A percentile compares a stretch with the other conserved stretches of the same genome.
phyloP scores from a whole-genome alignment of 2,888 invertebrate species.

The Parnassius orleans region DNA sequence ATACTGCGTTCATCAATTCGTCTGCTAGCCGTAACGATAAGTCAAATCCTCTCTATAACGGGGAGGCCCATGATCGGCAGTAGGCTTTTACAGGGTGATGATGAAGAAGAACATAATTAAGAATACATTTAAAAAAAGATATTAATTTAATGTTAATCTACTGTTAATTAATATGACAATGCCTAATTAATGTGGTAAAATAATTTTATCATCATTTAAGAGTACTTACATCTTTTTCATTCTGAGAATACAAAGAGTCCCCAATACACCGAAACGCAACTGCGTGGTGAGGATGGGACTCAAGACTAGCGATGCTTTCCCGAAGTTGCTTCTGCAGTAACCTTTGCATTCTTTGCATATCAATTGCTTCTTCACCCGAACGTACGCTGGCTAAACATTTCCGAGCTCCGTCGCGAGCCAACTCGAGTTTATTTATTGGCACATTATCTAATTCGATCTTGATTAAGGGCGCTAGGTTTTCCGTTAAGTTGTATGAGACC shows the following conservation, averaged over 20 bases:
- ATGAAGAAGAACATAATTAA: too few relatives aligned
- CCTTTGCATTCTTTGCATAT: conserved; percentile 87
- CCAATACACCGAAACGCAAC: conserved; percentile 89
- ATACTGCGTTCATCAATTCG: too few relatives aligned
- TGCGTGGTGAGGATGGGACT: conserved; percentile 87
- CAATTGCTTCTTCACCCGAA: conserved; percentile 77
- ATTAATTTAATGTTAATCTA: too few relatives aligned
- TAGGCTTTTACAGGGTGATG: too few relatives aligned
- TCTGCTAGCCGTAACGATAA: too few relatives aligned
- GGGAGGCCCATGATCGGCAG: too few relatives aligned
- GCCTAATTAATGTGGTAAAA: too few relatives aligned
- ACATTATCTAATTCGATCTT: conserved; percentile 89
- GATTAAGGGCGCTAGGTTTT: conserved; percentile 86
- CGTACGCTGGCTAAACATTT: conserved; percentile 47
- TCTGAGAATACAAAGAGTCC: conserved; percentile 90
- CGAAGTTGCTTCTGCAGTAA: conserved; percentile 87
- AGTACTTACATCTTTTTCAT: conserved; percentile 84
- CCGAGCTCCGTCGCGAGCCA: conserved; percentile 81
- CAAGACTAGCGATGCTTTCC: conserved; percentile 86
- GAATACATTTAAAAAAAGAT: too few relatives aligned
- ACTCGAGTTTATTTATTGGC: conserved; percentile 83
- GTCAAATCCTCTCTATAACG: too few relatives aligned
- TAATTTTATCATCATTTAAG: background rate
- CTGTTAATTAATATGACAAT: too few relatives aligned
- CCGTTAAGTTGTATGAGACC: conserved; percentile 85